Conservation (phyloP, 2,113 vertebrate species). For the Polypterus senegalus region DNA sequence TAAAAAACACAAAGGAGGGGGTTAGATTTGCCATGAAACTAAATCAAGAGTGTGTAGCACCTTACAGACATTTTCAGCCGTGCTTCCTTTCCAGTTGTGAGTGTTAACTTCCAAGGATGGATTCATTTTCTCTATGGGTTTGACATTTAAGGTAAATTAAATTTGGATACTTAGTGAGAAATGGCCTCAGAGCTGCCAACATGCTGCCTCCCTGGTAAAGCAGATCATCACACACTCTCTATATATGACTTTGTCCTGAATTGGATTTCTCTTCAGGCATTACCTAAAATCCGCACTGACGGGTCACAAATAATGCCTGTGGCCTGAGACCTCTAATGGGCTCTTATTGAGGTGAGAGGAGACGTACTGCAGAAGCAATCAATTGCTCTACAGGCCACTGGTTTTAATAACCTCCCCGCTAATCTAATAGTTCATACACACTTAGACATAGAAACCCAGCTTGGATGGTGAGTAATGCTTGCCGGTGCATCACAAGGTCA, state of each 20-base stretch:
- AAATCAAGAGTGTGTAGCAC: too few relatives aligned
- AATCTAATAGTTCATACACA: conserved; percentile 8
- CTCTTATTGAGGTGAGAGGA: background rate
- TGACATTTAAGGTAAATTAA: too few relatives aligned
- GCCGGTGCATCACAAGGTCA: conserved; percentile 6
- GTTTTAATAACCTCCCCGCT: conserved; percentile 3
- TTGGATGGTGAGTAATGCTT: conserved; percentile 4
- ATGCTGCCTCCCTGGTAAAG: too few relatives aligned
- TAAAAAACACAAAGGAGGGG: too few relatives aligned
- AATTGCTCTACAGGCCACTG: conserved; percentile 10
- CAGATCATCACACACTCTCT: too few relatives aligned
- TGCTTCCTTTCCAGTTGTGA: too few relatives aligned
- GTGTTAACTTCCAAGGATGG: too few relatives aligned
- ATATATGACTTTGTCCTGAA: background rate
- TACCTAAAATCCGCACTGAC: conserved; percentile 1
- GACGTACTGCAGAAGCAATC: conserved; percentile 5
- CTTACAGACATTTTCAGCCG: too few relatives aligned
- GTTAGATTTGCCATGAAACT: too few relatives aligned
- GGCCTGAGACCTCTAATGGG: conserved; percentile 5
- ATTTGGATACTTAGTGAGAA: too few relatives aligned
- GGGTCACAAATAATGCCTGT: conserved; percentile 8
- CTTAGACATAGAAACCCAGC: conserved; percentile 2
- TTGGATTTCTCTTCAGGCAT: conserved; percentile 2
- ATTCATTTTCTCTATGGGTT: too few relatives aligned
- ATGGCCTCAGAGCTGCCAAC: too few relatives aligned